Evolutionary conservation across 2,888 invertebrate genomes (phyloP).

Genomic region (Rosalia funebris): DNA sequence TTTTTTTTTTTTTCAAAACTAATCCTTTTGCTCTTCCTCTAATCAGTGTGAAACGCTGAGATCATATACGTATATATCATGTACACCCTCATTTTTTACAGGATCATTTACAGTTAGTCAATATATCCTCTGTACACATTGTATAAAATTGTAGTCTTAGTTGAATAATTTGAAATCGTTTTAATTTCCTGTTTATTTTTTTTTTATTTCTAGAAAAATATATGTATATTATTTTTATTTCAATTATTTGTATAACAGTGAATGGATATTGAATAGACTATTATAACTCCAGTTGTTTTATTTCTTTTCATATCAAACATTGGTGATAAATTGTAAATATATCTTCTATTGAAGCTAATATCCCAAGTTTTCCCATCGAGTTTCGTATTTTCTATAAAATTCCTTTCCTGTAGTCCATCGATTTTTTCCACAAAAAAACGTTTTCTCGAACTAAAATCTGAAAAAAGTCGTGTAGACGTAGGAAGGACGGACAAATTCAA

Average conservation of each 20-base stretch:
- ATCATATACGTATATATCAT: conserved; percentile 8
- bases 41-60: not conserved
- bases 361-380: too few relatives aligned
- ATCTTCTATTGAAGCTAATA: too few relatives aligned
- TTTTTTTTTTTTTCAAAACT: too few relatives aligned
- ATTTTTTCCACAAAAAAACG: too few relatives aligned
- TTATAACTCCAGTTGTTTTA: conserved; percentile 30
- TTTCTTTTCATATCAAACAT: too few relatives aligned
- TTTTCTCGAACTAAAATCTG: too few relatives aligned
- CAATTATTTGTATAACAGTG: conserved; percentile 38
- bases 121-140: conserved; percentile 19
- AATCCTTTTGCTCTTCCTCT: too few relatives aligned
- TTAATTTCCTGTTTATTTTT: conserved; percentile 17
- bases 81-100: conserved; percentile 8
- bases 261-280: conserved; percentile 36
- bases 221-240: conserved; percentile 38
- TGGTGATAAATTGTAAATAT: too few relatives aligned
- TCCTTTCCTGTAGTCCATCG: too few relatives aligned
- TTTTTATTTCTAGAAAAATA: conserved; percentile 28
- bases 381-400: too few relatives aligned
- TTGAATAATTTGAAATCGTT: conserved; percentile 26
- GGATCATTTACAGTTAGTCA: conserved; percentile 4
- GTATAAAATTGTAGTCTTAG: conserved; percentile 33
- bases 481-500: too few relatives aligned
- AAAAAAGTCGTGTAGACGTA: too few relatives aligned